Conservation (phyloP, 2,888 invertebrate genomes). For the Acleris laterana region DNA sequence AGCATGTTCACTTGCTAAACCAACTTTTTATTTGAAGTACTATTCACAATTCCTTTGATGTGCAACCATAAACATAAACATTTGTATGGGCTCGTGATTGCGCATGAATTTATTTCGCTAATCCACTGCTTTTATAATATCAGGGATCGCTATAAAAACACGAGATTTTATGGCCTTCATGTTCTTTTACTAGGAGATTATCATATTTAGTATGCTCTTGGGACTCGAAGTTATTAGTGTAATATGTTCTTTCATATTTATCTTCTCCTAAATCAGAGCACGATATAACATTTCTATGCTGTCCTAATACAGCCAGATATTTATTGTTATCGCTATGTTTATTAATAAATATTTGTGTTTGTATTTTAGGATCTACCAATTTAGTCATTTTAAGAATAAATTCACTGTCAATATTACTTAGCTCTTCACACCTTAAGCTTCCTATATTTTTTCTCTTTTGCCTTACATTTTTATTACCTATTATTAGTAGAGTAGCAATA, state of each 20-base stretch:
- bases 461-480: too few species aligned
- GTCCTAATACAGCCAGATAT: constrained; percentile 12
- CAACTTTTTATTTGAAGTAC: constrained; percentile 22
- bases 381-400: not conserved
- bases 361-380: constrained; percentile 5
- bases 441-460: too few species aligned
- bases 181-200: constrained; percentile 40
- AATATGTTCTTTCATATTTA: constrained; percentile 29
- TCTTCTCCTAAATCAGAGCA: constrained; percentile 28
- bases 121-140: constrained; percentile 38
- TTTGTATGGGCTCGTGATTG: constrained; percentile 48
- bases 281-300: constrained; percentile 8
- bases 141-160: constrained; percentile 39
- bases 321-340: constrained; percentile 9
- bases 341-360: constrained; percentile 8
- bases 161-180: constrained; percentile 39
- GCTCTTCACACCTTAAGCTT: too few species aligned
- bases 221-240: constrained; percentile 34
- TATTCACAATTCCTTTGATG: constrained; percentile 28
- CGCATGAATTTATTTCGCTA: constrained; percentile 48
- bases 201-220: constrained; percentile 40
- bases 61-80: constrained; percentile 34
- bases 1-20: not conserved
- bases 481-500: not conserved
- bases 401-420: too few species aligned